Evolutionary conservation across 2,797 vertebrate species (phyloP), one percentile per base, ranked within the genome.

Genomic region (Chromis chromis): DNA sequence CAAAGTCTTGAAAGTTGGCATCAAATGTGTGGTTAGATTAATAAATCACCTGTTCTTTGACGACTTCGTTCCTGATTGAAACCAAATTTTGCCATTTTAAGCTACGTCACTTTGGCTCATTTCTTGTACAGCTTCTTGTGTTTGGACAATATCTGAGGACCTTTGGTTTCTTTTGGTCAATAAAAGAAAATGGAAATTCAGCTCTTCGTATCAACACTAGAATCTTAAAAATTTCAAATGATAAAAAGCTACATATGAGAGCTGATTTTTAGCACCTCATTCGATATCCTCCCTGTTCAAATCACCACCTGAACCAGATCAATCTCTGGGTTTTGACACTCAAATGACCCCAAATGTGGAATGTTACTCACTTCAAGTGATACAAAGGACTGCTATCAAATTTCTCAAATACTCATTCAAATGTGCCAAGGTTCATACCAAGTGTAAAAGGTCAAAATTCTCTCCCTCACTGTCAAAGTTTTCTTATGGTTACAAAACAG

Each of bases 301-400:
- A 64, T 36, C 64, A 40, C n/a, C 28, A 0, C 17, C 28, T 52
- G 31, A 52, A 64, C 16, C 13, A 5, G 16, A 28, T 24, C 27
- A 39, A 56, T n/a, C 22, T 28, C 44, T 36, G 10, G 1, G 60
- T 72, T 80, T 31, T 11, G 1, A 65, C 39, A 25, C 62, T 57
- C 57, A 60, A 58, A 54, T 19, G 49, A 54, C 27, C 54, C 55
- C 10, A 7, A 56, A 50, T 1, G 49, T 89, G 91, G 86, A 90
- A 91, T 83, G 89, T 84, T 76, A 76, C 52, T 62, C 25, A 4
- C 27, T 59, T 85, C 42, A 62, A 65, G 64, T 50, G 46, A 76
- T 83, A 87, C 67, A 90, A 86, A 91, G 88, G 36, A 73, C 67
- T 1, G 4, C 55, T 64, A 76, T 78, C 67, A 88, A 83, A 84